Base-by-base conservation (phyloP, 2,888 invertebrate genomes). In the Phortica magna region DNA sequence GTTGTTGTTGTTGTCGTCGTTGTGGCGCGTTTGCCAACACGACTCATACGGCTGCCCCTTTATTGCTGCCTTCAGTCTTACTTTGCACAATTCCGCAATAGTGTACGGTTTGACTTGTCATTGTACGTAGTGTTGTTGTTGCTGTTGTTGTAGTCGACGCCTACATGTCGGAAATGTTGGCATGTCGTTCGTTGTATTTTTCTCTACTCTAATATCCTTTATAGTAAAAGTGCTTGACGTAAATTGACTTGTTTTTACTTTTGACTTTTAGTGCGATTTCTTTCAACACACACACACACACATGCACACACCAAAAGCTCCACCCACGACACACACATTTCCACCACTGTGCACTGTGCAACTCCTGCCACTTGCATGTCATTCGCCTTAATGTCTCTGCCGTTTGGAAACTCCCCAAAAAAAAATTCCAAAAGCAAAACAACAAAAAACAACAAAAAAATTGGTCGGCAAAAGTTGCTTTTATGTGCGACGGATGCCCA, bases 161-260 rank as follows among this genome's bases (percentile, higher is more conserved):
- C 85, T 86, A 86, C 88, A 86, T 88, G 85, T 86, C 85, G 85
- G 85, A 86, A 86, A 86, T 88, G 85, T 88, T 86, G 85, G 85
- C 85, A 86, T 86, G 85, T 86, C 85, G 87, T 86, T 88, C 61
- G 85, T 88, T 86, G 85, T 86, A 86, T 86, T 86, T 88, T 48
- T 64, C 67, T 43, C 87, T 83, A 83, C 88, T 85, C 88, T 88
- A 87, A 88, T 87, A 87, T 87, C 86, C 88, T 88, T 87, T 88
- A 87, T 88, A 85, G 88, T 85, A 87, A 87, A 87, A 85, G 85
- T 88, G 86, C 87, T 87, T 88, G 86, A 87, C 86, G 86, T 87
- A 87, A 87, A 87, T 87, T 87, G 86, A 88, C 86, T 87, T 87
- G 86, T 88, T 87, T 87, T 87, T 88, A 87, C 85, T 86, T 86